These are phyloP conservation scores for Guaruba guarouba DNA, from an alignment of 2,113 vertebrate genomes.

Conservation along the genomic window DNA sequence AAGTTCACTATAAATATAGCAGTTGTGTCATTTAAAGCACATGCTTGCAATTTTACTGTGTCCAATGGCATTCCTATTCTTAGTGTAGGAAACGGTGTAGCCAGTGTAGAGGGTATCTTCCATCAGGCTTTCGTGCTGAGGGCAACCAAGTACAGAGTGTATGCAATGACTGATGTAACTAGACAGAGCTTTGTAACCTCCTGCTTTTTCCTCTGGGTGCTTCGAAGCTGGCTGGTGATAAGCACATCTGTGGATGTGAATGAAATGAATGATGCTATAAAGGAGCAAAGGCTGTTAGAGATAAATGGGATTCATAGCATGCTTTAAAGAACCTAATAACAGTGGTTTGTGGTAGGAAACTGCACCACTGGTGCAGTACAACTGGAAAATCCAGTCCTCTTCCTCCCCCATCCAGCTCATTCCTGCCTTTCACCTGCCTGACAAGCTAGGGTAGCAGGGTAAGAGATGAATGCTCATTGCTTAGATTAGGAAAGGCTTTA, in stretches of 20 bases:
- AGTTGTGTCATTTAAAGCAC: neutral
- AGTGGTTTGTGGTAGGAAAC: neutral
- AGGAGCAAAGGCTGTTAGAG: neutral
- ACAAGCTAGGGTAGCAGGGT: neutral
- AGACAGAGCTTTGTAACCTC: neutral
- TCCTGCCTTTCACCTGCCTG: neutral
- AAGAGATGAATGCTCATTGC: neutral
- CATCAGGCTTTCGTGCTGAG: neutral
- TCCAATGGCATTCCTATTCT: neutral
- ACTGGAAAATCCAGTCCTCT: neutral
- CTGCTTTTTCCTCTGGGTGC: neutral
- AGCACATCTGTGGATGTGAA: neutral
- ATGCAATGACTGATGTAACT: neutral
- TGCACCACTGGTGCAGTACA: neutral
- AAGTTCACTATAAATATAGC: neutral
- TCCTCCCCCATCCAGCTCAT: neutral
- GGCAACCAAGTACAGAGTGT: neutral
- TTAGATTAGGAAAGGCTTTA: constrained; percentile 15
- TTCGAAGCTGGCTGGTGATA: neutral
- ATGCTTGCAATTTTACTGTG: neutral
- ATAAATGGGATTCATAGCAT: neutral
- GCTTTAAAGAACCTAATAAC: neutral
- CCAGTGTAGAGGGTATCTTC: neutral
- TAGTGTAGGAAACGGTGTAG: neutral
- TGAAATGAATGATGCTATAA: neutral